Evolutionary conservation across 2,888 invertebrate species (phyloP).

Genomic region (Taenaris catops): DNA sequence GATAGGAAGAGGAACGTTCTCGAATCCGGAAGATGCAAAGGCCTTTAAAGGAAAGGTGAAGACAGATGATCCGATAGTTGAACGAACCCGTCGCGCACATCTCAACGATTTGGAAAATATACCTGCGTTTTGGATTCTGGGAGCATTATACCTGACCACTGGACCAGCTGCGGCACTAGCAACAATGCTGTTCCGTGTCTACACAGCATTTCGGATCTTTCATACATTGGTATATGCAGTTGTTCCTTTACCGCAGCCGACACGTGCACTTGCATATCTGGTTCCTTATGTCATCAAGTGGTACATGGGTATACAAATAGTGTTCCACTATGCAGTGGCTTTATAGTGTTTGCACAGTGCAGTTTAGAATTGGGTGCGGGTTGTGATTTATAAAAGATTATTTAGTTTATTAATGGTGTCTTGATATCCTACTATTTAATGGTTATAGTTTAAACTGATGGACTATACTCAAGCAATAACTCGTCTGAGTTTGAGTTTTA

Average conservation of each 20-base stretch:
- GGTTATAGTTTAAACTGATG: no score
- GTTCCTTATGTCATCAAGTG: conserved; percentile 42
- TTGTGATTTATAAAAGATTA: no score
- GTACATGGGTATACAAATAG: conserved; percentile 55
- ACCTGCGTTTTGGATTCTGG: conserved; percentile 81
- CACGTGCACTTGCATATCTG: conserved; percentile 49
- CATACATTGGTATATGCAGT: conserved; percentile 84
- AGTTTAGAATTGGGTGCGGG: no score
- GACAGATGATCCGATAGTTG: conserved; percentile 49
- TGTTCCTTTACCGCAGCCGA: conserved; percentile 79
- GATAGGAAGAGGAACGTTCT: conserved; percentile 38
- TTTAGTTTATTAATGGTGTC: no score
- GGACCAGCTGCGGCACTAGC: conserved; percentile 66
- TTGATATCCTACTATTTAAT: no score
- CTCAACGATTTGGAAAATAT: conserved; percentile 87
- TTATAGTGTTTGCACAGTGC: no score
- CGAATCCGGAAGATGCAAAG: conserved; percentile 58
- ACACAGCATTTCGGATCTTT: conserved; percentile 73
- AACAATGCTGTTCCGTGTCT: conserved; percentile 63
- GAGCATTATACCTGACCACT: conserved; percentile 80
- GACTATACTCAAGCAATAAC: no score
- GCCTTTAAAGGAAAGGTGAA: conserved; percentile 46
- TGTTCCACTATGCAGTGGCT: conserved; percentile 32
- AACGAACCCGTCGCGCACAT: conserved; percentile 78
- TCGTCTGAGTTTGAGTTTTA: no score